A percentile compares a stretch with the other conserved stretches of the same genome.
Conservation (phyloP, 2,113 vertebrate species). For the Erythrolamprus reginae region DNA sequence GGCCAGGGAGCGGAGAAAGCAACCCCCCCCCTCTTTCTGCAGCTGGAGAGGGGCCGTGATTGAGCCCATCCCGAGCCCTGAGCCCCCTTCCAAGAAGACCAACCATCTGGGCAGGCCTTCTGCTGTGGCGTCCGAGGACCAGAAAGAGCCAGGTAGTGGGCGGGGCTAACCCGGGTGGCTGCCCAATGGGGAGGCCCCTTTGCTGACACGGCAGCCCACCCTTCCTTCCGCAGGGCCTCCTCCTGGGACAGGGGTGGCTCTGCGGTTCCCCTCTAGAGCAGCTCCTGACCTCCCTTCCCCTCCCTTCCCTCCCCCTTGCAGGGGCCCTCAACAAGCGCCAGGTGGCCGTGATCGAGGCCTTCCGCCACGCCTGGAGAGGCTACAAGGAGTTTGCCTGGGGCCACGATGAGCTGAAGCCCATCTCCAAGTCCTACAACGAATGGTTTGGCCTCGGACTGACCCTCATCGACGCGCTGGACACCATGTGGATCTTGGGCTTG, state of each 20-base stretch:
- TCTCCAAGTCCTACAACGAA: conserved; percentile 86
- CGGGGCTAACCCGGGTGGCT: no score
- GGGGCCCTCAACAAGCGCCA: conserved; percentile 66
- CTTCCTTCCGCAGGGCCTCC: not conserved
- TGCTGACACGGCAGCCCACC: not conserved
- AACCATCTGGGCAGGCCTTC: conserved; percentile 57
- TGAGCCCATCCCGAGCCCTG: conserved; percentile 75
- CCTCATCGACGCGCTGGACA: conserved; percentile 90
- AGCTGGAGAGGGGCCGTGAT: conserved; percentile 83
- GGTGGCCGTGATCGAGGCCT: conserved; percentile 81
- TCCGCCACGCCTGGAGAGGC: conserved; percentile 89
- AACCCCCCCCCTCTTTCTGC: not conserved
- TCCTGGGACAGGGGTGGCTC: not conserved
- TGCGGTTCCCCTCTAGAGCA: not conserved
- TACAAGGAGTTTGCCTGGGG: conserved; percentile 92
- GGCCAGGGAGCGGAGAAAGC: not conserved
- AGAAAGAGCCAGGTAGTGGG: conserved; percentile 67
- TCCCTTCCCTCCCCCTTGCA: conserved; percentile 26
- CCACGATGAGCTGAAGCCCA: conserved; percentile 90
- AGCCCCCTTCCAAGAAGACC: conserved; percentile 63
- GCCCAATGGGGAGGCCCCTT: no score
- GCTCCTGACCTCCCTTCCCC: not conserved
- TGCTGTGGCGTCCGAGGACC: conserved; percentile 26
- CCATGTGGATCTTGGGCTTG: conserved; percentile 94
- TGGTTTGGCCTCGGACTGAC: conserved; percentile 97